Base-by-base conservation (phyloP, 2,888 invertebrate genomes). In the Bellardia bayeri region DNA sequence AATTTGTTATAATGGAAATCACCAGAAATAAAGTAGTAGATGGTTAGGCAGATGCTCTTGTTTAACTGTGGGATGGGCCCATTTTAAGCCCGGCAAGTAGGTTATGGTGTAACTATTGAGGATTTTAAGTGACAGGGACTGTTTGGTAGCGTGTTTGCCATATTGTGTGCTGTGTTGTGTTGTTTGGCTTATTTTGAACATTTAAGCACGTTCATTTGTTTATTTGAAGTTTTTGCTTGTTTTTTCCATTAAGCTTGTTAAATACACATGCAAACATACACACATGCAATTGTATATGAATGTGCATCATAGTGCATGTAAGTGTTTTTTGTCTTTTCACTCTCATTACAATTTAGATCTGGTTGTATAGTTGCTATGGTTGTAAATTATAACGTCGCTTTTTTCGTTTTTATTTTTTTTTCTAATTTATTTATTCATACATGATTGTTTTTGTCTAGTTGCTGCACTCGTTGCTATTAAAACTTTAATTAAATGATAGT, bases 141-240 rank as follows among this genome's bases (percentile, higher is more conserved):
- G 6, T 6, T 37, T 4, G 37, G 37, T 37, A 37, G 6, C 37
- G 5, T 37, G 30, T 13, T 30, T 5, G 23, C 0, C 7, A 2
- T 37, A 37, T 37, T 51, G 80, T 30, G 5, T 64, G 16, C 11
- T 23, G 23, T 23, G 23, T 7, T 64, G 40, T 64, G 64, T 16
- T 61, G 30, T 69, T 54, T 42, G 69, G 51, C 54, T 83, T 61
- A 40, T 76, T 76, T 54, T 69, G 82, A 83, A 69, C 76, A 71
- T 63, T 69, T 63, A 42, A 61, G 69, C 82, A 83, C 82, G 82
- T 83, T 71, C 61, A 16, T 63, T 69, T 83, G 61, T 69, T 82
- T 82, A 76, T 75, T 54, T 82, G 58, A 49, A 23, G 68, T 68
- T 63, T 23, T 75, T 42, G 42, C 9, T 61, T 68, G 13, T 42